These are phyloP conservation scores for Diarsia rubi DNA, from an alignment of 2,888 invertebrate genomes.

Conservation along the genomic window DNA sequence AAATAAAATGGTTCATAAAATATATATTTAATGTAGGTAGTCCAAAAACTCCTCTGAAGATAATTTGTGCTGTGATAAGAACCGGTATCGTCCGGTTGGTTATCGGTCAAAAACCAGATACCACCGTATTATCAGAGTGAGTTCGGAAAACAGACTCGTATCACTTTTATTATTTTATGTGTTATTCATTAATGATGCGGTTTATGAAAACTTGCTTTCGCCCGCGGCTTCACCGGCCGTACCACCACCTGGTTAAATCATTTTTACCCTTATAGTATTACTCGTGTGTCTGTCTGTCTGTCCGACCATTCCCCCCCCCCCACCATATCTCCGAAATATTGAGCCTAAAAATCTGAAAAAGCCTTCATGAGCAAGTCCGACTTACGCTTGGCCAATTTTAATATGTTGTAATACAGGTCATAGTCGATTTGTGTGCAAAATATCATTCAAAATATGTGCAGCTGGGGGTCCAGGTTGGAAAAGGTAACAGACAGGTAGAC, in stretches of 20 bases:
- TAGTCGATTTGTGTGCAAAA: neutral
- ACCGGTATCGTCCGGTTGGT: conserved; percentile 15
- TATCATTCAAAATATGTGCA: neutral
- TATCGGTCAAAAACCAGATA: conserved; percentile 51
- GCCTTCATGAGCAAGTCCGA: no score
- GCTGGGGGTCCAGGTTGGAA: neutral
- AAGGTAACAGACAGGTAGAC: neutral
- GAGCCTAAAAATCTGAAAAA: no score
- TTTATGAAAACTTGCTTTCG: neutral
- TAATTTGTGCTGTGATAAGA: conserved; percentile 38
- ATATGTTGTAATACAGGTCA: neutral
- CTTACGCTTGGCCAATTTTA: no score
- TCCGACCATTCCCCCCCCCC: no score
- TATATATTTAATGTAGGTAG: conserved; percentile 2
- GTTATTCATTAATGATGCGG: neutral
- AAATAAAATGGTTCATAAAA: conserved; percentile 10
- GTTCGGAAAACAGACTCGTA: conserved; percentile 10
- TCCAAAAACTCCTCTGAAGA: conserved; percentile 17
- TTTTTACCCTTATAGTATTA: no score
- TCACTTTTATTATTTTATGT: conserved; percentile 25
- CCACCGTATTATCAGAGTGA: neutral
- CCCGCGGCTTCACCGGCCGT: neutral
- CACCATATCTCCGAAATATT: no score
- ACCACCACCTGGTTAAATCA: no score
- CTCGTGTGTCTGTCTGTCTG: no score